Conservation (phyloP, 92 coral and sea anemone genomes). For the Umimayanthus chanpuru region DNA sequence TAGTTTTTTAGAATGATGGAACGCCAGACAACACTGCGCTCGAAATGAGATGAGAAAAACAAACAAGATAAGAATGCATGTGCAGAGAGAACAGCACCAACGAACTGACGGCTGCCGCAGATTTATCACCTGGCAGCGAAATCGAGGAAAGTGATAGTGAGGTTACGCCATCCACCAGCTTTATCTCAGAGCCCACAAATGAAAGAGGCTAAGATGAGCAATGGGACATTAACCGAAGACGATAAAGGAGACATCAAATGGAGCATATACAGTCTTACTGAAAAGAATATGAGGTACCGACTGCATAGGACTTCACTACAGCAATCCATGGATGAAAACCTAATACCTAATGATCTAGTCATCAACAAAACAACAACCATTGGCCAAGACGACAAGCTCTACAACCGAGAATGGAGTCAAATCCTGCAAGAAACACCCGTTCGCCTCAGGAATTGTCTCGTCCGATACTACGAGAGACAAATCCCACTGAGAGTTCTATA, state of each 20-base stretch:
- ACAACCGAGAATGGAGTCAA: slow-evolving; percentile 16
- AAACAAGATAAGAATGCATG: slow-evolving; percentile 1
- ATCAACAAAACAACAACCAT: slow-evolving; percentile 22
- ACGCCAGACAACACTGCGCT: slow-evolving; percentile 14
- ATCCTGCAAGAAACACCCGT: slow-evolving; percentile 4
- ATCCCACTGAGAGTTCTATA: slow-evolving; percentile 7
- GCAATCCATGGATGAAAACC: slow-evolving; percentile 5
- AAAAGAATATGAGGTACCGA: neutral
- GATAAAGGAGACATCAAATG: too few relatives aligned
- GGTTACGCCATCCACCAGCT: too few relatives aligned
- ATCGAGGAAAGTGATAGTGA: neutral
- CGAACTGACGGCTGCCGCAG: neutral
- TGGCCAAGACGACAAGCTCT: slow-evolving; percentile 9
- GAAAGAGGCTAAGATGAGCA: too few relatives aligned
- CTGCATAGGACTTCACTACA: slow-evolving; percentile 21
- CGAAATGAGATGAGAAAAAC: slow-evolving; percentile 11
- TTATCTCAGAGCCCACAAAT: too few relatives aligned
- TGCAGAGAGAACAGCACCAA: slow-evolving; percentile 6
- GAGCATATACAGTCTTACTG: too few relatives aligned
- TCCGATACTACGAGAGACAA: slow-evolving; percentile 27
- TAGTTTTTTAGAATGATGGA: neutral
- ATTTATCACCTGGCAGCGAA: neutral
- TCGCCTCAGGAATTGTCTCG: slow-evolving; percentile 13
- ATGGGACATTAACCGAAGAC: too few relatives aligned
- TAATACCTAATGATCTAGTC: slow-evolving; percentile 2